Conservation (phyloP, 2,888 invertebrate species). For the Thumatha senex region DNA sequence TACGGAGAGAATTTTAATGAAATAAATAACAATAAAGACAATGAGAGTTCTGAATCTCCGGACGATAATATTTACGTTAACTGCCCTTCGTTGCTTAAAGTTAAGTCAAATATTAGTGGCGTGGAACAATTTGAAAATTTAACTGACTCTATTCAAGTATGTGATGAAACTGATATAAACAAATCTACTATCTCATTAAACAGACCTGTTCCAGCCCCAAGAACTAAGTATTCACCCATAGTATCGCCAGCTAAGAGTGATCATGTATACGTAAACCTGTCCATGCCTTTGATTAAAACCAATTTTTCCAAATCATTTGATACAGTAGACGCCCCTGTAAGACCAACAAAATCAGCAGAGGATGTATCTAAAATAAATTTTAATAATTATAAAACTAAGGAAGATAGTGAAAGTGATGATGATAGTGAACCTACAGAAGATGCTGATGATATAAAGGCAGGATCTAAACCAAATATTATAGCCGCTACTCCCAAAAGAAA, state of each 20-base stretch:
- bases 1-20: slow-evolving; percentile 75
- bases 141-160: slow-evolving; percentile 86
- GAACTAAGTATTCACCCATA: slow-evolving; percentile 71
- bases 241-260: slow-evolving; percentile 71
- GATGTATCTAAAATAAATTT: slow-evolving; percentile 51
- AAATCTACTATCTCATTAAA: slow-evolving; percentile 76
- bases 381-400: slow-evolving; percentile 33
- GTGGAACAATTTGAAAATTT: slow-evolving; percentile 84
- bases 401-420: slow-evolving; percentile 32
- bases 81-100: slow-evolving; percentile 63
- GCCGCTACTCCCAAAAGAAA: slow-evolving; percentile 73
- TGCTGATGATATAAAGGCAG: slow-evolving; percentile 34
- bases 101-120: slow-evolving; percentile 67
- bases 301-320: slow-evolving; percentile 57
- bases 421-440: slow-evolving; percentile 21
- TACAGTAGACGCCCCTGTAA: slow-evolving; percentile 63
- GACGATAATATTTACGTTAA: slow-evolving; percentile 74
- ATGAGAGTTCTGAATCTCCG: slow-evolving; percentile 48
- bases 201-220: slow-evolving; percentile 84
- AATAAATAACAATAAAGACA: slow-evolving; percentile 71
- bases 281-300: slow-evolving; percentile 75
- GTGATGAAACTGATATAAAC: slow-evolving; percentile 75
- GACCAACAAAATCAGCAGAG: slow-evolving; percentile 66
- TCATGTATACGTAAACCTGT: slow-evolving; percentile 84
- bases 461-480: slow-evolving; percentile 71